phyloP scores from a whole-genome alignment of 1,140 invertebrate species.

The Pentalonia nigronervosa region DNA sequence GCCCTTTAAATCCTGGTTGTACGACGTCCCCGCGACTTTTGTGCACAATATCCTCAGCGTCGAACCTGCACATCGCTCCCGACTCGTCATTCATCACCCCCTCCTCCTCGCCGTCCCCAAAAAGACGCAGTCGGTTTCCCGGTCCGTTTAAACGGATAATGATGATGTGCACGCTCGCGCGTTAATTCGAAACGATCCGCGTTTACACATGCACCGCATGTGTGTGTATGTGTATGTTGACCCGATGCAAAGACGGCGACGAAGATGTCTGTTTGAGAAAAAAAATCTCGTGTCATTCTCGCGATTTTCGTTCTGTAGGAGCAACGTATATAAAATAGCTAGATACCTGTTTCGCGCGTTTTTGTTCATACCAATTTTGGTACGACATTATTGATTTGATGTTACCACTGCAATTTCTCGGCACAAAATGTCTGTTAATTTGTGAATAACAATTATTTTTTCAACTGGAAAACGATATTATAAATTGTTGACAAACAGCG shows the following conservation, averaged over 20 bases:
- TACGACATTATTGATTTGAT: background rate
- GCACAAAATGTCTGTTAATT: background rate
- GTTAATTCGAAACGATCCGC: background rate
- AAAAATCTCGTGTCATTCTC: background rate
- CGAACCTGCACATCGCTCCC: background rate
- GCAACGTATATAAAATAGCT: no score
- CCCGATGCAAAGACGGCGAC: background rate
- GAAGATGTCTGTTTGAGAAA: background rate
- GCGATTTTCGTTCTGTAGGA: background rate
- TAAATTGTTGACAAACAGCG: no score
- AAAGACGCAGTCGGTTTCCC: background rate
- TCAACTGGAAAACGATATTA: background rate
- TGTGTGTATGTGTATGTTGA: background rate
- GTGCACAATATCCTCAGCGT: background rate
- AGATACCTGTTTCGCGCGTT: background rate
- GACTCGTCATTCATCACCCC: background rate
- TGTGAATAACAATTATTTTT: background rate
- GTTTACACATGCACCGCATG: background rate
- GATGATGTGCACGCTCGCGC: background rate
- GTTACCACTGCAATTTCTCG: background rate
- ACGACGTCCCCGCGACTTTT: background rate
- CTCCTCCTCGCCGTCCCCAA: accelerated
- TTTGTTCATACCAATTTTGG: background rate
- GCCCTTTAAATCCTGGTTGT: background rate
- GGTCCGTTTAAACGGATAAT: conserved; percentile 8